Evolutionary conservation across 2,888 invertebrate species (phyloP).

Genomic region (Phortica magna): DNA sequence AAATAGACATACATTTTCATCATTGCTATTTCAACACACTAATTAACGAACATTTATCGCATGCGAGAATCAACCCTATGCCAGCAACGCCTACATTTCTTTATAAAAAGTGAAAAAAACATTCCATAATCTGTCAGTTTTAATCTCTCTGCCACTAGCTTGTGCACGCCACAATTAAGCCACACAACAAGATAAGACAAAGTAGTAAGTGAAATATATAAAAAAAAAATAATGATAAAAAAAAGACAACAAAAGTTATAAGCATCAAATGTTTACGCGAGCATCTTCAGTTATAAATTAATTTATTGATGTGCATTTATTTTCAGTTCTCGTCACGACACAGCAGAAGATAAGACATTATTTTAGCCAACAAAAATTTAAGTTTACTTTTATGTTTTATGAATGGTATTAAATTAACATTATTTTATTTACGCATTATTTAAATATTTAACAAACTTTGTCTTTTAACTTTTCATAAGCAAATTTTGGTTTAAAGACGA

Average conservation of each 20-base stretch:
- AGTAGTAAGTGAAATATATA: not conserved
- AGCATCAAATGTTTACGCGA: not conserved
- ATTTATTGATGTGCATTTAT: slow-evolving; percentile 13
- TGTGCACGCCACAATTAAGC: slow-evolving; percentile 1
- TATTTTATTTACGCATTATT: no score
- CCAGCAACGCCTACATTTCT: no score
- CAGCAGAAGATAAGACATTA: no score
- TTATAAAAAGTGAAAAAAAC: not conserved
- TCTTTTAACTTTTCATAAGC: no score
- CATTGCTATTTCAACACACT: not conserved
- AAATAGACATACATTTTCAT: no score
- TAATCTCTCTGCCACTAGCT: not conserved
- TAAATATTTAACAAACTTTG: no score
- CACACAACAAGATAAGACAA: slow-evolving; percentile 1
- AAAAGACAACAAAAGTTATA: slow-evolving; percentile 7
- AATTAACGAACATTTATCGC: slow-evolving; percentile 2
- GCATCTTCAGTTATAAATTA: slow-evolving; percentile 15
- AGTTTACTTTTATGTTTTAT: no score
- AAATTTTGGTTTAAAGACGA: not conserved
- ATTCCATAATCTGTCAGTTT: not conserved
- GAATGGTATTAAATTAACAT: no score
- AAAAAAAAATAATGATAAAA: not conserved
- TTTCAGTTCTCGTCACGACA: not conserved
- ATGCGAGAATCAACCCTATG: not conserved
- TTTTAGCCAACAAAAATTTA: no score